Percentiles rank a stretch among this genome's conserved stretches.
Conservation (phyloP, 2,113 vertebrate species). For the Ictalurus punctatus region DNA sequence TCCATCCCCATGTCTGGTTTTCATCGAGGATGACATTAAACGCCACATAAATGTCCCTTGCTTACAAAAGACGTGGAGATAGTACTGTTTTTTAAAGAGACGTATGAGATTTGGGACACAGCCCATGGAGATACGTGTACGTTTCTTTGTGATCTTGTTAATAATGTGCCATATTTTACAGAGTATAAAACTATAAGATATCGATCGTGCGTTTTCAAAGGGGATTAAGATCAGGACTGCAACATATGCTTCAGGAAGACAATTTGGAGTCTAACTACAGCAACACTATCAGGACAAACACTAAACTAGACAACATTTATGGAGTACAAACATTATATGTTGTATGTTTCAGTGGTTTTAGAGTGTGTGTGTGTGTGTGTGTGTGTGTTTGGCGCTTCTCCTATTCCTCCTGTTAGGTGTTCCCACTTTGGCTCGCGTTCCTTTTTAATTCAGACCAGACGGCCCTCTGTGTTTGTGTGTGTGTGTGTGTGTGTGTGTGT, state of each 20-base stretch:
- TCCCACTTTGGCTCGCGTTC: constrained; percentile 60
- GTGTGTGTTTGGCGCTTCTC: constrained; percentile 45
- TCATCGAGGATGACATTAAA: neutral
- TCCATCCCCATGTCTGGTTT: neutral
- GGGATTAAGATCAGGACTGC: neutral
- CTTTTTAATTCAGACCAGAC: constrained; percentile 64
- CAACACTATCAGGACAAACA: neutral
- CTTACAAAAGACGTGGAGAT: neutral
- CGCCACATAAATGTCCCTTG: neutral
- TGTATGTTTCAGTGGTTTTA: constrained; percentile 34
- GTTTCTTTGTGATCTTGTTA: neutral
- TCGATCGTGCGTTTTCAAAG: neutral
- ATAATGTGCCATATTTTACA: neutral
- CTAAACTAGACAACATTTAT: neutral
- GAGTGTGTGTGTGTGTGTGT: constrained; percentile 34
- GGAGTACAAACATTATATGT: neutral
- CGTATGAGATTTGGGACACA: neutral
- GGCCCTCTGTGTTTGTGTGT: constrained; percentile 45
- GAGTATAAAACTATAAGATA: no score
- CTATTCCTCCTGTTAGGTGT: constrained; percentile 67
- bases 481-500: constrained; percentile 64
- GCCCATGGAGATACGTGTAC: neutral
- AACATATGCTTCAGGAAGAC: neutral
- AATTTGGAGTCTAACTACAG: neutral
- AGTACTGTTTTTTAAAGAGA: neutral